Base-by-base conservation (phyloP, 2,113 vertebrate species). In the Falcunculus frontatus region DNA sequence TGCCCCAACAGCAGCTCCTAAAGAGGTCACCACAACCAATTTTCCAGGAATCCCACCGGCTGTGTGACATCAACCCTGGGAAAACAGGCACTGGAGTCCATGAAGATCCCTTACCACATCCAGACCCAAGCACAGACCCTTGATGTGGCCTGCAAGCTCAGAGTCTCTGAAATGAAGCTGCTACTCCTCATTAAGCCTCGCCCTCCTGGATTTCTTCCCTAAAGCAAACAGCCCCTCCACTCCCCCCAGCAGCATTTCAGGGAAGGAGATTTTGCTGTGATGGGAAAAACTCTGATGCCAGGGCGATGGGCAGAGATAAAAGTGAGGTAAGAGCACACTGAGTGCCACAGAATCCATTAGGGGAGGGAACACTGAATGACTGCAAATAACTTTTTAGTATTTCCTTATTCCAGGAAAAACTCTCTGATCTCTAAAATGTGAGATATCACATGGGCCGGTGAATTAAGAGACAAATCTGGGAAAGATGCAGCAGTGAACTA, bases 341-440 rank as follows among this genome's bases (percentile, higher is more conserved):
- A 97, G 89, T 87, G 93, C 91, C 49, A 30, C 1, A 79, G 87
- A 72, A 76, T 65, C 93, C 94, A 96, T 96, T 96, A 96, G 37
- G 62, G 89, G 69, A 95, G 65, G 62, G 88, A 95, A 72, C 55
- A 37, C 77, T 4, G 22, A 82, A 27, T 42, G 87, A 89, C 87
- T 91, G 87, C 84, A 97, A 94, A 92, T 70, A 91, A 91, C 57
- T 89, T 78, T 21, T 89, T 77, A 73, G 16, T 89, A 89, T 82
- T 96, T 96, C 65, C 62, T 75, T 91, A 80, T 97, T 97, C 93
- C 95, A 95, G 93, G 93, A 96, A 95, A 88, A 81, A 91, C 79
- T 37, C 73, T 72, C 56, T 33, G 82, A 29, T 91, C 82, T 49
- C 52, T 62, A 13, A 32, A 95, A 68, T 64, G 69, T 50, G 87